Evolutionary conservation across 2,888 invertebrate species (phyloP).

Genomic region (Antitype chi): DNA sequence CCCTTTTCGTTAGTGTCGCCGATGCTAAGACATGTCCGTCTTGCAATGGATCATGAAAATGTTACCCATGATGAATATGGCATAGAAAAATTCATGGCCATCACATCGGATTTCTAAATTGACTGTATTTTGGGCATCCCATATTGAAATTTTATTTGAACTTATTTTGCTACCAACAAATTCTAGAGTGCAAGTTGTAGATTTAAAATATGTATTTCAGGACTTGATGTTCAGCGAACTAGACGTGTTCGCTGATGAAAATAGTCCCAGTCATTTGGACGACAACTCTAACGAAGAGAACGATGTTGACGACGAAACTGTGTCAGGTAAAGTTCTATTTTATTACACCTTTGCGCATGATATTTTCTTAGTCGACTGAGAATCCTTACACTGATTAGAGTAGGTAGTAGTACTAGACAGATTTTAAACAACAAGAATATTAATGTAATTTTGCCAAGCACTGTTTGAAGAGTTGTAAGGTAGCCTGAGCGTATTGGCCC

Average conservation of each 20-base stretch:
- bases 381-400: not conserved
- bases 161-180: not conserved
- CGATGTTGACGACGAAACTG: slow-evolving; percentile 96
- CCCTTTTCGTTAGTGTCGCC: not conserved
- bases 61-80: not conserved
- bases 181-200: not conserved
- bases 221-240: slow-evolving; percentile 91
- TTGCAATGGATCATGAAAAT: not conserved
- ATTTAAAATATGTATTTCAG: slow-evolving; percentile 62
- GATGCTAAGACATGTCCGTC: not conserved
- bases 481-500: slow-evolving; percentile 47
- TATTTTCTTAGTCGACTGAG: not conserved
- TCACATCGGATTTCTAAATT: too few species aligned
- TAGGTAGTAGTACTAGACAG: not conserved
- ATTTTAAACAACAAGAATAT: slow-evolving; percentile 4
- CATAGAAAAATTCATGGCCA: not conserved
- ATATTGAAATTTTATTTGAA: not conserved
- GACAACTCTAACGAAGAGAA: slow-evolving; percentile 95
- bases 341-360: not conserved
- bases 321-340: slow-evolving; percentile 91
- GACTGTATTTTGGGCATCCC: not conserved
- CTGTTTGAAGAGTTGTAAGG: slow-evolving; percentile 31
- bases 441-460: slow-evolving; percentile 18
- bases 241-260: slow-evolving; percentile 92
- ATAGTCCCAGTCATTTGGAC: slow-evolving; percentile 90